A percentile compares a stretch with the other conserved stretches of the same genome.
These are phyloP conservation scores for Campoplex capitator DNA, from an alignment of 2,888 invertebrate species.

Conservation along the genomic window DNA sequence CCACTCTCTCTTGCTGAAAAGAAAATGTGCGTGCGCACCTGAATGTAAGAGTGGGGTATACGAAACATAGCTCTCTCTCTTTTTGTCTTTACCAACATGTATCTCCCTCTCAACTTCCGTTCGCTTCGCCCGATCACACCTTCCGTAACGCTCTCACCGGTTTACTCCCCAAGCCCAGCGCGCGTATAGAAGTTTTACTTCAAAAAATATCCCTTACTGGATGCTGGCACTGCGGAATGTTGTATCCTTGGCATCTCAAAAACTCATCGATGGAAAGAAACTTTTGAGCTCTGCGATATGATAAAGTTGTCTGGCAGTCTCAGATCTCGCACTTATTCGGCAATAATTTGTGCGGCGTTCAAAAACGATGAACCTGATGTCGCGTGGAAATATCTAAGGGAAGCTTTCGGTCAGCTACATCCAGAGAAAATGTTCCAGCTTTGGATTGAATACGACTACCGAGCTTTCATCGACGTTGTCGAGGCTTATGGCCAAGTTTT, in stretches of 20 bases:
- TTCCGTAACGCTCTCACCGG: no score
- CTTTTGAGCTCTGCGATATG: slow-evolving; percentile 87
- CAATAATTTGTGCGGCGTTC: slow-evolving; percentile 87
- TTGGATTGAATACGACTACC: slow-evolving; percentile 85
- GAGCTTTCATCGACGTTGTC: slow-evolving; percentile 82
- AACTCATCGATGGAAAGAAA: slow-evolving; percentile 88
- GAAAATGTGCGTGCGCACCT: no score
- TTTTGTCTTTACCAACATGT: no score
- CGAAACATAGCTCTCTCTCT: no score
- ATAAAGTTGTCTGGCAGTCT: slow-evolving; percentile 86
- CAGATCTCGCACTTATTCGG: slow-evolving; percentile 85
- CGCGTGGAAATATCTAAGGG: slow-evolving; percentile 88
- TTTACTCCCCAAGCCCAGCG: no score
- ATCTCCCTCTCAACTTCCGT: no score
- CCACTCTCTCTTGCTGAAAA: no score
- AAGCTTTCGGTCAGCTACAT: slow-evolving; percentile 84
- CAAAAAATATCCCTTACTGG: slow-evolving; percentile 87
- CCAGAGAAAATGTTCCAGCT: slow-evolving; percentile 87
- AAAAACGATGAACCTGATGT: slow-evolving; percentile 86
- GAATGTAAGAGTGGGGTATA: no score
- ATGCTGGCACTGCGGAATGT: slow-evolving; percentile 87
- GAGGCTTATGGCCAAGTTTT: slow-evolving; percentile 76
- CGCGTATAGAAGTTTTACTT: no score
- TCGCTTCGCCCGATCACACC: no score
- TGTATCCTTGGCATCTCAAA: slow-evolving; percentile 88